A percentile compares a stretch with the other conserved stretches of the same genome.
phyloP scores from a whole-genome alignment of 2,113 vertebrate species.

The Entelurus aequoreus region DNA sequence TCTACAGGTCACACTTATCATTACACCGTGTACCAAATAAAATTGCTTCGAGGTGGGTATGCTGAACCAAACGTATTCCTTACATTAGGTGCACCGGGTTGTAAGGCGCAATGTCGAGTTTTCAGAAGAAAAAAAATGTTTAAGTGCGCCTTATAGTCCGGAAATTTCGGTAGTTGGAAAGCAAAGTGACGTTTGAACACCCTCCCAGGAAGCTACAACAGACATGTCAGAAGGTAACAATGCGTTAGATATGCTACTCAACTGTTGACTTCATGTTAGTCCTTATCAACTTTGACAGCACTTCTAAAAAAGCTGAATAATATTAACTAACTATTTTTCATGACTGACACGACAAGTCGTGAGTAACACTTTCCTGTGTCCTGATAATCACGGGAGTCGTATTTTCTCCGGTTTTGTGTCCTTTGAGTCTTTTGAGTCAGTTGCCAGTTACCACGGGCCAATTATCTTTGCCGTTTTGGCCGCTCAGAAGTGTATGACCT shows the following conservation, averaged over 20 bases:
- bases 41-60: no score
- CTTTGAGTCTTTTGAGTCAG: slow-evolving; percentile 72
- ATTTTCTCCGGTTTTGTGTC: slow-evolving; percentile 49
- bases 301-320: slow-evolving; percentile 23
- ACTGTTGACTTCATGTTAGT: slow-evolving; percentile 7
- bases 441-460: slow-evolving; percentile 82
- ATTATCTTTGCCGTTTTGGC: slow-evolving; percentile 83
- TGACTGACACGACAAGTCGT: slow-evolving; percentile 20
- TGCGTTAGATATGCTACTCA: no score
- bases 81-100: no score
- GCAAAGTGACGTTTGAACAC: slow-evolving; percentile 24
- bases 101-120: no score
- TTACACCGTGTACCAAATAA: no score
- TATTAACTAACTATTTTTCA: no score
- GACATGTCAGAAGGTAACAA: neutral
- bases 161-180: no score
- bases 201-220: slow-evolving; percentile 38
- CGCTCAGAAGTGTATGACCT: slow-evolving; percentile 84
- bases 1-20: no score
- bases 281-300: slow-evolving; percentile 32
- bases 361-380: slow-evolving; percentile 34
- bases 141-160: no score
- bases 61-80: no score
- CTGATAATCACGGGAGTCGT: slow-evolving; percentile 49
- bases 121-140: no score